Evolutionary conservation across 2,888 invertebrate genomes (phyloP), one percentile per base, ranked within the genome.

Genomic region (Lottia gigantea): DNA sequence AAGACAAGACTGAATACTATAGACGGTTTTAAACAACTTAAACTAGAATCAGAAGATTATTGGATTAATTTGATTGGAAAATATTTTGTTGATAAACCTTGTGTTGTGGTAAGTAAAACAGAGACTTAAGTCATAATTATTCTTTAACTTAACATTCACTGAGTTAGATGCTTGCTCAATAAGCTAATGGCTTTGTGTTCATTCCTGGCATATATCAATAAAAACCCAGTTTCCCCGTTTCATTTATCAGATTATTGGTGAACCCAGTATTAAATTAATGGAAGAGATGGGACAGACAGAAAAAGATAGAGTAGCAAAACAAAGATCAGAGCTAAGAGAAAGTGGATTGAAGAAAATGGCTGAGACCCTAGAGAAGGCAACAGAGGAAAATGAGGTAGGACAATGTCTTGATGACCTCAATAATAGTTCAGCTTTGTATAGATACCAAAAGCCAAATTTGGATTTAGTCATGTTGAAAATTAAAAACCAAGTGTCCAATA

Each of bases 341-440:
- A 90, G 90, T 0, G 96, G 96, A 0, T 89, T 96, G 25, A 90
- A 91, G 67, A 85, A 91, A 71, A 93, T 93, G 84, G 92, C 89
- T 1, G 89, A 91, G 74, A 87, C 90, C 40, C 87, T 96, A 25
- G 90, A 92, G 68, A 90, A 92, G 66, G 95, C 96, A 0, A 92
- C 94, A 81, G 91, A 91, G 67, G 91, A 91, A 76, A 95, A 96
- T 89, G 94, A 94, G 89, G 94, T 93, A 84, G 77, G 46, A 12
- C 11, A 12, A 23, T 66, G 15, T 47, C 19, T 19, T 46, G 40
- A 40, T 6, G 68, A 66, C 31, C 66, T 66, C 19, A 69, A 68
- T 23, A 72, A 72, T 45, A 15, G n/a, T n/a, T 14, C 11, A 66
- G 3, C 31, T 31, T 31, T 31, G 31, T 31, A 31, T 31, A 31